phyloP scores from a whole-genome alignment of 2,888 invertebrate genomes.

The Ophioninae sp. region DNA sequence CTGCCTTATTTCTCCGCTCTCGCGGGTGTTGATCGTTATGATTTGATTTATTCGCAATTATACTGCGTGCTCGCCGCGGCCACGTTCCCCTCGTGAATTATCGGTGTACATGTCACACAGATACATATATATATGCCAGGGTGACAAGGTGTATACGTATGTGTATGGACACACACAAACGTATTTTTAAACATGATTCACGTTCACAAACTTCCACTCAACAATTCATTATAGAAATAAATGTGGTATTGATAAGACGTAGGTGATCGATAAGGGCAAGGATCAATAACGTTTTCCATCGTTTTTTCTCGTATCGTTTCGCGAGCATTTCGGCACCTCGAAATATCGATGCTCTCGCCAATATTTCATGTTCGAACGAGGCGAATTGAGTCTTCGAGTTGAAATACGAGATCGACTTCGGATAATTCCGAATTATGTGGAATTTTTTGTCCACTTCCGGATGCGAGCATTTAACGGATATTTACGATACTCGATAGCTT shows the following conservation, averaged over 20 bases:
- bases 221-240: constrained; percentile 20
- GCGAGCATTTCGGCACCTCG: constrained; percentile 15
- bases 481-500: not conserved
- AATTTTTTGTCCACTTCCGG: no score
- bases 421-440: not conserved
- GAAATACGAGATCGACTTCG: not conserved
- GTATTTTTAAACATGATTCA: not conserved
- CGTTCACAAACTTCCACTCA: constrained; percentile 19
- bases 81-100: constrained; percentile 69
- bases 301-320: not conserved
- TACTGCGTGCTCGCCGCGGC: constrained; percentile 63
- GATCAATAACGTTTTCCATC: not conserved
- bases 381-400: not conserved
- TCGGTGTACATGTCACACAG: constrained; percentile 64
- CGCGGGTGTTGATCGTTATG: constrained; percentile 75
- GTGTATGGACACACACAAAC: not conserved
- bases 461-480: not conserved
- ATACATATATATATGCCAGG: constrained; percentile 22
- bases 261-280: constrained; percentile 4
- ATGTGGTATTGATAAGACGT: constrained; percentile 22
- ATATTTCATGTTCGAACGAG: not conserved
- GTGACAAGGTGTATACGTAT: no score
- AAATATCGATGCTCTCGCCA: not conserved
- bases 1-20: constrained; percentile 32
- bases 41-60: constrained; percentile 79